Evolutionary conservation across 1,140 invertebrate genomes (phyloP), one percentile per base, ranked within the genome.

Genomic region (Apis dorsata): DNA sequence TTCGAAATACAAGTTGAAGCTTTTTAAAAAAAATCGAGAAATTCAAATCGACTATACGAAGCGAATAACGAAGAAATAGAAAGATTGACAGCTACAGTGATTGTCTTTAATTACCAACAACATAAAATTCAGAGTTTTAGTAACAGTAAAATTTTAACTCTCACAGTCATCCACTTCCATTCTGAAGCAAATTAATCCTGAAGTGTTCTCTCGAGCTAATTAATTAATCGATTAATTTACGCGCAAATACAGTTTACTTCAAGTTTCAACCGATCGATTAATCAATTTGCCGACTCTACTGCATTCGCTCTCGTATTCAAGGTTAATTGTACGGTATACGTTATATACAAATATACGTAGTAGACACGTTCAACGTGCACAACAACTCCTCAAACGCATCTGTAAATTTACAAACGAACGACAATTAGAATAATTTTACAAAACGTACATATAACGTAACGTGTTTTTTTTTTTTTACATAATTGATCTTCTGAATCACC

Each of bases 181-280:
- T 34, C 44, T n/a, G 19, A 44, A 44, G 73, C 65, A 69, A 69
- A 76, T 53, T 53, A 60, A 76, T 68, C 24, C 34, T 12, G 53
- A 21, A 24, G 13, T 73, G 24, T 21, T 62, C 15, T 62, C 15
- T 3, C 57, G 17, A 60, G 73, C 63, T 34, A 69, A 82, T 82
- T 75, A 82, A 82, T 77, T 63, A 82, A 82, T 82, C 65, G 80
- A 77, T 77, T 68, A 76, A 68, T 80, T 73, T 62, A 62, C 73
- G 63, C 53, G 53, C 28, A 51, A 68, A 60, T 68, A 66, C 53
- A 34, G 12, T 44, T 68, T 28, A 17, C 28, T 51, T 68, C 24
- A 28, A 76, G 17, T 76, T 44, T 76, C 72, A 13, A 17, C 44
- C 65, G 15, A 82, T 82, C 73, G 73, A 81, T 81, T 62, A 77